Conservation (phyloP, 2,888 invertebrate genomes). For the Osmoderma eremita region DNA sequence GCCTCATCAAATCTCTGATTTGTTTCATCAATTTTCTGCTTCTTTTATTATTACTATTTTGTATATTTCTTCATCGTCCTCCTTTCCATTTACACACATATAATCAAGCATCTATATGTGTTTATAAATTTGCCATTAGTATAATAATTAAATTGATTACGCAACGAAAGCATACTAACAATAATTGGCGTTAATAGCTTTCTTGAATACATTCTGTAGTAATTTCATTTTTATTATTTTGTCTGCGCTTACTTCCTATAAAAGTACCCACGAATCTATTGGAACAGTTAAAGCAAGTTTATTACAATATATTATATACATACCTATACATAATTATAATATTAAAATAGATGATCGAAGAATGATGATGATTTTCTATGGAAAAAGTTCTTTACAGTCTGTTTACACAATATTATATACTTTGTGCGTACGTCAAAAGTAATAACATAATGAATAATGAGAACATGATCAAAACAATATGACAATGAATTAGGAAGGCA, state of each 20-base stretch:
- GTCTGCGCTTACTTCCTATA: conserved; percentile 18
- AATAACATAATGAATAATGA: neutral
- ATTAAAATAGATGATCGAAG: conserved; percentile 9
- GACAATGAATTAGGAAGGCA: conserved; percentile 31
- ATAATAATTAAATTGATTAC: conserved; percentile 61
- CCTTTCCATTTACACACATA: conserved; percentile 35
- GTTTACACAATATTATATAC: too few species aligned
- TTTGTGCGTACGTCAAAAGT: too few species aligned
- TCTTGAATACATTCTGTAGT: conserved; percentile 50
- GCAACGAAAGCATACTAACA: conserved; percentile 59
- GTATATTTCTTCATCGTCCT: conserved; percentile 43
- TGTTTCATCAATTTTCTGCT: conserved; percentile 54
- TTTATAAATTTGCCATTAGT: conserved; percentile 60
- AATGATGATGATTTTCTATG: neutral
- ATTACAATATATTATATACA: conserved; percentile 22
- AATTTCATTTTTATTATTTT: conserved; percentile 45
- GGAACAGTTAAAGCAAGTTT: conserved; percentile 40
- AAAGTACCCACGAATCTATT: conserved; percentile 49
- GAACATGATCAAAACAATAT: neutral
- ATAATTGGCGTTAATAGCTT: conserved; percentile 50
- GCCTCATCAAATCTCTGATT: conserved; percentile 54
- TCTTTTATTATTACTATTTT: conserved; percentile 29
- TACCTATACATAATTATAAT: conserved; percentile 19
- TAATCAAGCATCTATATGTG: conserved; percentile 55
- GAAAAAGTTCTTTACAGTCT: too few species aligned